phyloP scores from a whole-genome alignment of 2,113 vertebrate genomes.

The Crotalus tigris region DNA sequence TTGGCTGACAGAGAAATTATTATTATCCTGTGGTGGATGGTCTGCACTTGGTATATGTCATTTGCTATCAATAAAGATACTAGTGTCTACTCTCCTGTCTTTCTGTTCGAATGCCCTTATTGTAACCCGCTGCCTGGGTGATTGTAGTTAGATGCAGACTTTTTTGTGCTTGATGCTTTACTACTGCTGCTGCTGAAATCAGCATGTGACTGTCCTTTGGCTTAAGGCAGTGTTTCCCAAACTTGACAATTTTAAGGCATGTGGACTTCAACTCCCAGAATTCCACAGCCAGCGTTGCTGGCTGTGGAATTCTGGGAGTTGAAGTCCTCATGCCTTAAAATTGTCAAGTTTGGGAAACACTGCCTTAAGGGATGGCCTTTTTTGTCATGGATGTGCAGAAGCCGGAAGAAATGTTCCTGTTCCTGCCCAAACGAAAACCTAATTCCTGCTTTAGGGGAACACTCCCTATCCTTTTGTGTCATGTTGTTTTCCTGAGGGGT shows the following conservation, averaged over 20 bases:
- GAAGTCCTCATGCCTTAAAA: no score
- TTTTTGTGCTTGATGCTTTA: background rate
- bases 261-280: no score
- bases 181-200: constrained; percentile 37
- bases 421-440: constrained; percentile 49
- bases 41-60: background rate
- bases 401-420: constrained; percentile 39
- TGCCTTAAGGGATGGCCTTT: constrained; percentile 19
- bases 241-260: no score
- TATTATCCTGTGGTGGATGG: background rate
- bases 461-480: constrained; percentile 36
- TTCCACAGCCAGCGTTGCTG: no score
- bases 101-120: constrained; percentile 19
- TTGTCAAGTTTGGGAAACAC: no score
- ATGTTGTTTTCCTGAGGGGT: constrained; percentile 7
- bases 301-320: no score
- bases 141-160: constrained; percentile 6
- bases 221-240: background rate
- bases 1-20: constrained; percentile 11
- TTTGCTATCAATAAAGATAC: background rate
- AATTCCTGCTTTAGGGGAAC: constrained; percentile 41
- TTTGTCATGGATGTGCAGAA: constrained; percentile 44
- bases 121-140: background rate
- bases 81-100: constrained; percentile 6
- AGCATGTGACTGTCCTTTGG: constrained; percentile 37